A percentile compares a stretch with the other conserved stretches of the same genome.
These are phyloP conservation scores for Anoplopoma fimbria DNA, from an alignment of 2,113 vertebrate species.

Conservation along the genomic window DNA sequence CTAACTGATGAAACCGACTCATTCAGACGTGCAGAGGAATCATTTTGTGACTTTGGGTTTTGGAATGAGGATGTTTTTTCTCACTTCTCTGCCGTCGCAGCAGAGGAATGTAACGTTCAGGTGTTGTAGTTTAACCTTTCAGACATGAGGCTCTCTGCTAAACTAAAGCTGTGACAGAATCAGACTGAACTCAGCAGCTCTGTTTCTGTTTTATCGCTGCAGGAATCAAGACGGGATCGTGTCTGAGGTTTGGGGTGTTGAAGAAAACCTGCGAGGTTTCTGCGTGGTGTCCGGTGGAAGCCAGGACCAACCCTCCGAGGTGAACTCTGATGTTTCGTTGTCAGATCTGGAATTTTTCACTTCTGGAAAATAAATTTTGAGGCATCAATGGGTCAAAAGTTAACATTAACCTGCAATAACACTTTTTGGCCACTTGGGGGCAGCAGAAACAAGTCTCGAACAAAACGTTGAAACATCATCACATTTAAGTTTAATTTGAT, in stretches of 20 bases:
- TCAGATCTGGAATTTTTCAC: not conserved
- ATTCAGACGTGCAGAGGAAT: not conserved
- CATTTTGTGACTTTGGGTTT: not conserved
- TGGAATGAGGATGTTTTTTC: not conserved
- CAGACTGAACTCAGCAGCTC: not conserved
- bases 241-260: constrained; percentile 76
- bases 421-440: not conserved
- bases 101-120: constrained; percentile 1
- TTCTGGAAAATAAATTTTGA: not conserved
- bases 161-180: not conserved
- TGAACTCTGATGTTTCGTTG: constrained; percentile 35
- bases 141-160: not conserved
- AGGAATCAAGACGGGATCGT: constrained; percentile 87
- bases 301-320: constrained; percentile 67
- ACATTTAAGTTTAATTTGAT: not conserved
- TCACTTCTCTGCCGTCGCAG: not conserved
- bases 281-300: constrained; percentile 86
- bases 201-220: not conserved
- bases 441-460: not conserved
- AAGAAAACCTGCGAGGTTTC: constrained; percentile 86
- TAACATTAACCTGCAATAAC: not conserved
- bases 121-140: constrained; percentile 6
- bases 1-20: too few species aligned
- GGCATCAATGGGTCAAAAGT: not conserved
- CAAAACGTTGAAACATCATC: not conserved